Base-by-base conservation (phyloP, 2,888 invertebrate genomes). In the Digitonthophagus gazella region DNA sequence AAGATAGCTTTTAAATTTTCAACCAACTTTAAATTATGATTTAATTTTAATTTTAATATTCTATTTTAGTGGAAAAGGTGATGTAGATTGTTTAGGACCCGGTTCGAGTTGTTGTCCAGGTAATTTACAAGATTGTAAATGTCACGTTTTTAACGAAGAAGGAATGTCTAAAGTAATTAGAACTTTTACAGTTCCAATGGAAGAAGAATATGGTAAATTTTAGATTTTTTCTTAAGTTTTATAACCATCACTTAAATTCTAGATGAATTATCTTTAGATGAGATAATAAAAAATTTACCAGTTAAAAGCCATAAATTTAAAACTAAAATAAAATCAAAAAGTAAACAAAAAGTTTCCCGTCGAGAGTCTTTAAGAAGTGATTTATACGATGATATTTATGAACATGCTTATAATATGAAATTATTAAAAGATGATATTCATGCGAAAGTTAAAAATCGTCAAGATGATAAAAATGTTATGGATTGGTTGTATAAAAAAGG, bases 21-120 rank as follows among this genome's bases (percentile, higher is more conserved):
- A 18, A 19, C 11, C 14, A 58, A 16, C 58, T 15, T 64, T 20
- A 14, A 19, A 63, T 19, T 19, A 19, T 18, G 6, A 5, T 19
- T 14, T 14, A n/a, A 0, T 22, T 8, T 3, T 66, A 57, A 57
- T 57, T 18, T 11, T 18, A 11, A 14, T 19, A 65, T 68, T 72
- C 58, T 74, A 69, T 79, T 75, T 16, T 69, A 83, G 83, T 22
- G 78, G 77, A 57, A 72, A 74, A 61, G 78, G 79, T 28, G 81
- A 78, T 44, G 72, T 81, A 58, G 82, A 83, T 72, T 83, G 83
- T 66, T 76, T 83, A 63, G 83, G 83, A 15, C 83, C 83, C 16
- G 83, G 82, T 74, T 80, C 81, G 28, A 80, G 79, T 72, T 83
- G 83, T 69, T 81, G 81, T 64, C 75, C 77, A 11, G 65, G 69